phyloP scores from a whole-genome alignment of 2,113 vertebrate genomes.

The Quiscalus mexicanus region DNA sequence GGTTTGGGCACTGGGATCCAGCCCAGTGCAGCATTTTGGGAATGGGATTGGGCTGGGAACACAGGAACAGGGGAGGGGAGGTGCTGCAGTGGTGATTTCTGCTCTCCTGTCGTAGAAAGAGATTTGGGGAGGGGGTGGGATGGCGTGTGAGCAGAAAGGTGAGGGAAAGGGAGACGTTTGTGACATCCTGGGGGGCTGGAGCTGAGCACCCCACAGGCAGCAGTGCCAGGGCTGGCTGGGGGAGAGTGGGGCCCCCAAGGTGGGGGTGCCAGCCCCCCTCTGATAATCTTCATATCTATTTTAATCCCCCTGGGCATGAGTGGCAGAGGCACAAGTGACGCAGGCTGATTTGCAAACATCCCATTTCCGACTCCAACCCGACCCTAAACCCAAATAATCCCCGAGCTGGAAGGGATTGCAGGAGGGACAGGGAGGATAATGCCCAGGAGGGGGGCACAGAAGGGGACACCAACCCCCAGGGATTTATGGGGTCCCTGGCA shows the following conservation, averaged over 20 bases:
- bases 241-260: background rate
- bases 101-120: fast-evolving
- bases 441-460: background rate
- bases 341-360: constrained; percentile 66
- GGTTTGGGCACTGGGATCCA: fast-evolving
- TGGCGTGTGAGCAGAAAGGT: background rate
- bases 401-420: background rate
- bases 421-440: background rate
- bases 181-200: fast-evolving
- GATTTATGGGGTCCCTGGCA: background rate
- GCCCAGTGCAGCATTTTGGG: fast-evolving
- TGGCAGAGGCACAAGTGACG: constrained; percentile 23
- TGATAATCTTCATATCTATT: constrained; percentile 56
- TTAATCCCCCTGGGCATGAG: constrained; percentile 51
- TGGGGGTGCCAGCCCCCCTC: background rate
- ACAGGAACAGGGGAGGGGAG: fast-evolving
- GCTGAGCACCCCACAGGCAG: background rate
- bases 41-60: background rate
- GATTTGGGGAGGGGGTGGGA: background rate
- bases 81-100: fast-evolving
- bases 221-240: background rate
- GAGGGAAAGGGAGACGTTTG: background rate
- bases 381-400: constrained; percentile 72
- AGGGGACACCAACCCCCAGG: background rate
- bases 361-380: constrained; percentile 42